These are phyloP conservation scores for Drosophila watanabei DNA, from an alignment of 1,140 invertebrate genomes.

Conservation along the genomic window DNA sequence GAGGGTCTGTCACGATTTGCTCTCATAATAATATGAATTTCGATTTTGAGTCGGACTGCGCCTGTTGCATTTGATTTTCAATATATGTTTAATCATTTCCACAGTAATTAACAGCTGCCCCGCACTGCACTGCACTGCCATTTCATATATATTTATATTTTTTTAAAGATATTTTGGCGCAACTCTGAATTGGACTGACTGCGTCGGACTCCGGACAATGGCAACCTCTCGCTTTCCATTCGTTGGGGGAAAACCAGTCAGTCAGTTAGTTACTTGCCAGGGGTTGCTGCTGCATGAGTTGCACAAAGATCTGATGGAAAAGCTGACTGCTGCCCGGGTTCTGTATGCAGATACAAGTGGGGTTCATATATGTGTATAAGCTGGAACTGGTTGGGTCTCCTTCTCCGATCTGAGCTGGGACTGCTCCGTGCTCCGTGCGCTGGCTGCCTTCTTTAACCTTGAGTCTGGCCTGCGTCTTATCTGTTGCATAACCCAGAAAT, in stretches of 20 bases:
- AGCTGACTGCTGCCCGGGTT: constrained; percentile 3
- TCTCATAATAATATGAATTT: constrained; percentile 50
- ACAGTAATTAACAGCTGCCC: constrained; percentile 63
- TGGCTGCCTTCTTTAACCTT: constrained; percentile 18
- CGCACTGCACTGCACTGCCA: constrained; percentile 2
- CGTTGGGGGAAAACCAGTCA: constrained; percentile 19
- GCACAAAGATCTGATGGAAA: constrained; percentile 22
- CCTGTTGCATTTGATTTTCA: constrained; percentile 41
- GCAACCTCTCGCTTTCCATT: constrained; percentile 34
- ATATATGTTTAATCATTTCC: constrained; percentile 73
- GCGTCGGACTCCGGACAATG: constrained; percentile 23
- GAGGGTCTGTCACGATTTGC: constrained; percentile 38
- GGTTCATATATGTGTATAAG: neutral
- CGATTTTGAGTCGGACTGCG: constrained; percentile 14
- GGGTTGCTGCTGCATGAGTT: constrained; percentile 6
- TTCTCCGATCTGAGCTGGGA: neutral
- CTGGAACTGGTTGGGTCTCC: constrained; percentile 7
- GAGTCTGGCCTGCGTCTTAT: neutral
- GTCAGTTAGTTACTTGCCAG: too few species aligned
- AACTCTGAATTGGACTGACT: constrained; percentile 15
- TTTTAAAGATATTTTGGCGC: constrained; percentile 16
- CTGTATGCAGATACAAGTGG: constrained; percentile 17
- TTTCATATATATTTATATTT: neutral
- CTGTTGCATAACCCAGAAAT: constrained; percentile 20
- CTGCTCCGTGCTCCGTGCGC: neutral